Evolutionary conservation across 2,113 vertebrate species (phyloP).

Genomic region (Promerops cafer): DNA sequence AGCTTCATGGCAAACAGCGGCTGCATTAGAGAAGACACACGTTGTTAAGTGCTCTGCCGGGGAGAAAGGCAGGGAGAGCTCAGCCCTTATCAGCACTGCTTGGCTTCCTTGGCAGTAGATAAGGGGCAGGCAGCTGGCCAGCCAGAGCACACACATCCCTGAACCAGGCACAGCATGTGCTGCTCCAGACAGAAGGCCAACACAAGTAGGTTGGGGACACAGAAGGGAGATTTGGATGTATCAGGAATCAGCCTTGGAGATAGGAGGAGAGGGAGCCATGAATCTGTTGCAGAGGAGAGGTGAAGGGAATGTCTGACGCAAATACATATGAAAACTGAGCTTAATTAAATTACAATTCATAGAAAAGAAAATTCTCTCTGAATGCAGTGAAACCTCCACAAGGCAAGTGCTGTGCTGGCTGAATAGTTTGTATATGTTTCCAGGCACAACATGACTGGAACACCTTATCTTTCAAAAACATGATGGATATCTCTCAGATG

Average conservation of each 20-base stretch:
- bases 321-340: not conserved
- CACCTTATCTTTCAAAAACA: not conserved
- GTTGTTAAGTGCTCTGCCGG: not conserved
- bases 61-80: not conserved
- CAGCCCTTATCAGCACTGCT: not conserved
- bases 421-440: not conserved
- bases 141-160: not conserved
- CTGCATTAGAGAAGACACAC: not conserved
- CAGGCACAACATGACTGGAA: not conserved
- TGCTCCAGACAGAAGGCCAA: not conserved
- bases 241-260: not conserved
- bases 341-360: not conserved
- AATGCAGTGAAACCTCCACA: not conserved
- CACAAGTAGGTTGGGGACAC: not conserved
- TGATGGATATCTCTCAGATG: not conserved
- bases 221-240: not conserved
- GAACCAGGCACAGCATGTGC: not conserved
- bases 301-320: not conserved
- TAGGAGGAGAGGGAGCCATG: not conserved
- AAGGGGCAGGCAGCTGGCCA: not conserved
- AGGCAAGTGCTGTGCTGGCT: not conserved
- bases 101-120: not conserved
- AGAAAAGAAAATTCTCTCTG: not conserved
- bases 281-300: not conserved
- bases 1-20: accelerated